A percentile compares a stretch with the other conserved stretches of the same genome.
Evolutionary conservation across 2,888 invertebrate genomes (phyloP).

Genomic region (Tryphoninae sp.): DNA sequence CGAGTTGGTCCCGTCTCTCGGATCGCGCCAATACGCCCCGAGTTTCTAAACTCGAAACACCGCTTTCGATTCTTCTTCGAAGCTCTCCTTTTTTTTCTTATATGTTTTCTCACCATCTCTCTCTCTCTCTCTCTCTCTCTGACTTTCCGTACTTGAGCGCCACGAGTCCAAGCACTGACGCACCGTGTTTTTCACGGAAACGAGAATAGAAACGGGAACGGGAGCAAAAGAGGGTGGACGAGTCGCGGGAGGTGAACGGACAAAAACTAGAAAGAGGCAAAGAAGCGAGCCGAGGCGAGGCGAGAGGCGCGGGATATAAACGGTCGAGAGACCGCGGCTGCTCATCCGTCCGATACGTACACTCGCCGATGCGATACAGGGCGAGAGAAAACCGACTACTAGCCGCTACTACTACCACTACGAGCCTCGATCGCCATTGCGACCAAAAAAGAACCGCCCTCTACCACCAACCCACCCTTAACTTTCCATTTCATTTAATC

Average conservation of each 20-base stretch:
- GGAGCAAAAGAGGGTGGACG: conserved; percentile 37
- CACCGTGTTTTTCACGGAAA: conserved; percentile 64
- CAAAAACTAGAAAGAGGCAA: conserved; percentile 1
- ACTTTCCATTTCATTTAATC: conserved; percentile 37
- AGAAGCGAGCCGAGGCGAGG: neutral
- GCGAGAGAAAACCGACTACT: conserved; percentile 5
- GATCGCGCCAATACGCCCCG: neutral
- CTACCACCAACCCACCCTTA: conserved; percentile 22
- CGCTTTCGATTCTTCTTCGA: too few relatives aligned
- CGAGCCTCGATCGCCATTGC: conserved; percentile 31
- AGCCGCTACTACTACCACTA: neutral
- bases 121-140: neutral
- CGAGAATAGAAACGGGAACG: conserved; percentile 66
- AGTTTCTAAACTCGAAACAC: too few relatives aligned
- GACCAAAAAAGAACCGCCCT: conserved; percentile 8
- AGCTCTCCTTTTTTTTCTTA: neutral
- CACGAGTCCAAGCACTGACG: conserved; percentile 55
- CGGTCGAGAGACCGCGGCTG: conserved; percentile 23
- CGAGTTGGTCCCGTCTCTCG: neutral
- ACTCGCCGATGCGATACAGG: conserved; percentile 15
- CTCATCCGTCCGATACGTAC: conserved; percentile 42
- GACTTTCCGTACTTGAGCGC: neutral
- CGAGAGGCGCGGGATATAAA: neutral
- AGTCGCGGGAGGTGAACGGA: conserved; percentile 26
- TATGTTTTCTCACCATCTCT: neutral